phyloP scores from a whole-genome alignment of 2,113 vertebrate genomes.

The Taurulus bubalis region DNA sequence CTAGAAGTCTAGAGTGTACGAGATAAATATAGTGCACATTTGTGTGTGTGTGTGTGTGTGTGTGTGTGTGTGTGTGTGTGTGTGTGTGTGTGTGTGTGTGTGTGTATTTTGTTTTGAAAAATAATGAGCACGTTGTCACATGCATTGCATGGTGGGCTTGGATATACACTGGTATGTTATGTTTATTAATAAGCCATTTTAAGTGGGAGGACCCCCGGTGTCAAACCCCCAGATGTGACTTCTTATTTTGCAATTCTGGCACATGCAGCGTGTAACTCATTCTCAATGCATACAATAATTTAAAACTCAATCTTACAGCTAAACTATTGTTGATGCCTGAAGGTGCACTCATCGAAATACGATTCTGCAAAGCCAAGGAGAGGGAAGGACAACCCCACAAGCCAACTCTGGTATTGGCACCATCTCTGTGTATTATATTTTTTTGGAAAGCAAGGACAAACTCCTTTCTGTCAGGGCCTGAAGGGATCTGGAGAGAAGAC shows the following conservation, averaged over 20 bases:
- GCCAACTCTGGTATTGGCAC: background rate
- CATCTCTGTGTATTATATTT: constrained; percentile 8
- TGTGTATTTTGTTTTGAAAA: background rate
- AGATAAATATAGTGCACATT: background rate
- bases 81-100: background rate
- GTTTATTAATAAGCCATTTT: constrained; percentile 3
- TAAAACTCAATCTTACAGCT: background rate
- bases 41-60: background rate
- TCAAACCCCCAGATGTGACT: constrained; percentile 5
- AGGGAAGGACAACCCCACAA: background rate
- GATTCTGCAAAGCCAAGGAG: background rate
- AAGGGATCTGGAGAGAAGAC: constrained; percentile 37
- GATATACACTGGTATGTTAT: background rate
- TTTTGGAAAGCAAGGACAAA: constrained; percentile 13
- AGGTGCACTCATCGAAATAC: background rate
- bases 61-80: background rate
- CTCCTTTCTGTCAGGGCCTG: constrained; percentile 13
- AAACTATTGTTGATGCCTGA: background rate
- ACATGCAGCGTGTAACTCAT: background rate
- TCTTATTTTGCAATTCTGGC: constrained; percentile 8
- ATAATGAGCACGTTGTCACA: background rate
- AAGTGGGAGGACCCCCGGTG: background rate
- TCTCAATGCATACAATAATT: background rate
- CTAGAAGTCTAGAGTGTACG: no score
- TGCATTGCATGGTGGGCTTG: background rate